These are phyloP conservation scores for Hypselothyrea guttata DNA, from an alignment of 2,888 invertebrate genomes.

Conservation along the genomic window DNA sequence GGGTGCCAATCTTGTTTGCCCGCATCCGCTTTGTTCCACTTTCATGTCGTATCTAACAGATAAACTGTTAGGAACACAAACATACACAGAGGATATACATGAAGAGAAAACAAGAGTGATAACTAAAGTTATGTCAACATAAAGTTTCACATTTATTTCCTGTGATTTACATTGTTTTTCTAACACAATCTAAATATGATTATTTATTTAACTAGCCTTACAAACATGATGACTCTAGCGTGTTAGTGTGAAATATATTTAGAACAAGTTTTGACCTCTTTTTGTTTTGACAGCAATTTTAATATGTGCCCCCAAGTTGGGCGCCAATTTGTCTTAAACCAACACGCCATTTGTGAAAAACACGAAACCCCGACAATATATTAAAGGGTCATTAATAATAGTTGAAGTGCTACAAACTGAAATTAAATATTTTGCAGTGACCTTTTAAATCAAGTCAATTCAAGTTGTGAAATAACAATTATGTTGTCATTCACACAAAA, in stretches of 20 bases:
- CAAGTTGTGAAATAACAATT: background rate
- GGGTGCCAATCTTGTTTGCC: conserved; percentile 22
- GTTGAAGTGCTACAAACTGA: background rate
- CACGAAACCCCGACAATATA: background rate
- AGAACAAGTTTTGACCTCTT: conserved; percentile 8
- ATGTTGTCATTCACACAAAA: conserved; percentile 7
- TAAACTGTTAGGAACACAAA: conserved; percentile 9
- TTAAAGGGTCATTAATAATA: conserved; percentile 7
- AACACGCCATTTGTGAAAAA: background rate
- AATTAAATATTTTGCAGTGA: too few species aligned
- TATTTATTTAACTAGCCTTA: too few species aligned
- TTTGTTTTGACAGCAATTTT: conserved; percentile 7
- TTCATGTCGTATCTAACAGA: conserved; percentile 9
- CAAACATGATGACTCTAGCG: conserved; percentile 6
- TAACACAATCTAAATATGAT: too few species aligned
- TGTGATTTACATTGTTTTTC: too few species aligned
- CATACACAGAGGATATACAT: background rate
- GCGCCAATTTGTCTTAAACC: conserved; percentile 6
- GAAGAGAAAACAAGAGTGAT: background rate
- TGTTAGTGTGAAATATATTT: conserved; percentile 12
- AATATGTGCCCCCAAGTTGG: conserved; percentile 6
- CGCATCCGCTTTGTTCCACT: conserved; percentile 1
- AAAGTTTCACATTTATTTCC: too few species aligned
- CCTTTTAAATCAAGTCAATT: too few species aligned
- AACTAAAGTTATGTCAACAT: too few species aligned